Percentiles rank a stretch among this genome's conserved stretches.
Conservation (phyloP, 2,113 vertebrate species). For the Microcebus ravelobensis region DNA sequence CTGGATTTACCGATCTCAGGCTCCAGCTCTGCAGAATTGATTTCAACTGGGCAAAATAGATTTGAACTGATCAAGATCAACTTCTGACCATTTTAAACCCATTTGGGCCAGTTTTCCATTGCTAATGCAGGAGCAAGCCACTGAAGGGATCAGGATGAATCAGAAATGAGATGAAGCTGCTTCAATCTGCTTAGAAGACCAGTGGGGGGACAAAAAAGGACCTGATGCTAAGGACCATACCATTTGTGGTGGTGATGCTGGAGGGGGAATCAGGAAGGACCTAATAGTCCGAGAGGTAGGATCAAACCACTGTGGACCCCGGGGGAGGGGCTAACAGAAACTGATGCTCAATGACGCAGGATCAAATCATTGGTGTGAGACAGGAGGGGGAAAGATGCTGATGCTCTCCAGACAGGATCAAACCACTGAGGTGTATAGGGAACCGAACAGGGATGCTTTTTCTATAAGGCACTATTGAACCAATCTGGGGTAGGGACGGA, state of each 20-base stretch:
- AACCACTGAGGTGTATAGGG: conserved; percentile 3
- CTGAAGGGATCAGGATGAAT: conserved; percentile 50
- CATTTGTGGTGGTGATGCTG: conserved; percentile 58
- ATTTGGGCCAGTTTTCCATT: conserved; percentile 48
- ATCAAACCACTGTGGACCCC: conserved; percentile 69
- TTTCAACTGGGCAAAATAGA: conserved; percentile 49
- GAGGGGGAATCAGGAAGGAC: conserved; percentile 49
- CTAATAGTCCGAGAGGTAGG: conserved; percentile 44
- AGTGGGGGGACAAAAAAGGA: conserved; percentile 46
- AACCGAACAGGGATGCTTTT: conserved; percentile 13
- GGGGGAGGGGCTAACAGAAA: conserved; percentile 61
- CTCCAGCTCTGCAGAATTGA: conserved; percentile 38
- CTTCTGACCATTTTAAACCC: conserved; percentile 45
- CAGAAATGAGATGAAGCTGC: conserved; percentile 51
- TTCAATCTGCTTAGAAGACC: conserved; percentile 64
- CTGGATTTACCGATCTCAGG: conserved; percentile 29
- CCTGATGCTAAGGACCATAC: conserved; percentile 64
- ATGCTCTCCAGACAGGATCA: conserved; percentile 38
- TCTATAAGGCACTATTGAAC: conserved; percentile 36
- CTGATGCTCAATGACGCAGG: conserved; percentile 54
- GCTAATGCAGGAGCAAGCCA: conserved; percentile 35
- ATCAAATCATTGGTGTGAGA: conserved; percentile 62
- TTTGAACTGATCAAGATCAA: conserved; percentile 11
- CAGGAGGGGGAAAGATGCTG: conserved; percentile 26
- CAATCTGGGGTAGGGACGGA: neutral